Base-by-base conservation (phyloP, 2,113 vertebrate genomes). In the Microtus montanus region DNA sequence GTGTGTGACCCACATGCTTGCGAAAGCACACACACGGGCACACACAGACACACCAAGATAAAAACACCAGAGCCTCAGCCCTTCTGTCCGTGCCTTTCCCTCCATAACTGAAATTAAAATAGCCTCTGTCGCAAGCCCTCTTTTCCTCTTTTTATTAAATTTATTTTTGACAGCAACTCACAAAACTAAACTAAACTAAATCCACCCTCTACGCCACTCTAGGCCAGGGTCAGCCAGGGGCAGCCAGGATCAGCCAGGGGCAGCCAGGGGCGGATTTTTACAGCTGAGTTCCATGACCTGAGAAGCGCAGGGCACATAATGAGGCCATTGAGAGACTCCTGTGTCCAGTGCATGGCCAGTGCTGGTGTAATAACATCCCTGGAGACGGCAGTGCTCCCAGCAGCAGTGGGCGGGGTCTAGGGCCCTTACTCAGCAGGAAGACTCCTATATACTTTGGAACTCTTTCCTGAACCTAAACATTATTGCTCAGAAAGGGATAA, bases 361-460 rank as follows among this genome's bases (percentile, higher is more conserved):
- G 92, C 97, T 95, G 95, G 96, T 83, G 96, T 95, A 96, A 97
- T 97, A 98, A 98, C 98, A 98, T 97, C 98, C 92, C 98, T 96
- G 97, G 97, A 98, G 98, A 97, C 96, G 97, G 96, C 68, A 90
- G 98, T 89, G 98, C 98, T 96, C 91, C 86, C 96, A 95, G 96
- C 74, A 96, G 98, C 92, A 90, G 97, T 74, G 97, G 98, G 96
- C 93, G 97, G 96, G 97, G 96, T 93, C 98, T 96, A 97, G 97
- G 98, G 97, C 95, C 98, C 98, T 98, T 98, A 98, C 98, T 98
- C 98, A 98, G 98, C 98, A 98, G 96, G 98, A 98, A 97, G 97
- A 97, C 98, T 98, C 98, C 97, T 98, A 98, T 98, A 97, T 98
- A 98, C 98, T 98, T 98, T 98, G 98, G 98, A 98, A 98, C 97